Percentiles rank a stretch among this genome's conserved stretches.
phyloP scores from a whole-genome alignment of 1,140 invertebrate species.

The Zelostemma sp. region DNA sequence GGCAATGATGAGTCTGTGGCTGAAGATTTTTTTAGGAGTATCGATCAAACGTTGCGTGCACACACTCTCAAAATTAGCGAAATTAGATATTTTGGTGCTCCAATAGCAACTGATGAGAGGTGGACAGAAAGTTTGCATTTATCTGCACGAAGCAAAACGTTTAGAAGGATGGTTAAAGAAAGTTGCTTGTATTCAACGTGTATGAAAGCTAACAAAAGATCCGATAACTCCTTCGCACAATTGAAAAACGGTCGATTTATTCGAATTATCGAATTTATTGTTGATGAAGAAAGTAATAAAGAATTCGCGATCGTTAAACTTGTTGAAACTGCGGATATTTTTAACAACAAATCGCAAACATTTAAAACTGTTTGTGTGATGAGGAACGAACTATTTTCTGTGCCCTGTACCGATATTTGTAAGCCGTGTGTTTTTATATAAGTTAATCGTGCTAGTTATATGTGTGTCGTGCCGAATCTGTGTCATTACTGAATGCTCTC shows the following conservation, averaged over 20 bases:
- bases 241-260: constrained; percentile 6
- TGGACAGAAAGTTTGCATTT: background rate
- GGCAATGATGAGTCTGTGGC: background rate
- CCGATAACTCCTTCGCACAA: constrained; percentile 11
- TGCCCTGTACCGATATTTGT: too few species aligned
- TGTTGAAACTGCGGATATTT: too few species aligned
- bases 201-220: constrained; percentile 7
- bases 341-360: too few species aligned
- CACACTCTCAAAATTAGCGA: background rate
- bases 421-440: too few species aligned
- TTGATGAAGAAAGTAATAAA: constrained; percentile 1
- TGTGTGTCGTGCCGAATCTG: too few species aligned
- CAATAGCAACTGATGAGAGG: background rate
- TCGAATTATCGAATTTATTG: constrained; percentile 7
- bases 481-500: too few species aligned
- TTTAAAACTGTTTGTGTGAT: too few species aligned
- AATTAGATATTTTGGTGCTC: background rate
- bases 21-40: background rate
- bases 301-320: constrained; percentile 2
- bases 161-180: constrained; percentile 7
- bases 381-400: too few species aligned
- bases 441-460: too few species aligned
- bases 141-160: background rate
- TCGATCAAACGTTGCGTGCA: background rate
- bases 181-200: constrained; percentile 11